phyloP scores from a whole-genome alignment of 2,113 vertebrate species.

The Murina feae region DNA sequence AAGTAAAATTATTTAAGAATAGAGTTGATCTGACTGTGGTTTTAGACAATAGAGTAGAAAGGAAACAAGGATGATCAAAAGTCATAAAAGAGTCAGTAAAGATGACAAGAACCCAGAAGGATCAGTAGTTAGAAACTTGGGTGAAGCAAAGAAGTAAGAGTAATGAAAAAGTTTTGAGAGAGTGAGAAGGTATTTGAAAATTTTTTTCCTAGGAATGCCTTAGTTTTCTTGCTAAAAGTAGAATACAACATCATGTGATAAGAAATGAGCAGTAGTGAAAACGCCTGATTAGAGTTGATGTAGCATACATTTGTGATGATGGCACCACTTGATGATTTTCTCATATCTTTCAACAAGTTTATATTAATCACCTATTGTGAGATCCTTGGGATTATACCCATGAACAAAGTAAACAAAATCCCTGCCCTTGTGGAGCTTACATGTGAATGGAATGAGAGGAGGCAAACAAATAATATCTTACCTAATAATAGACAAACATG shows the following conservation, averaged over 20 bases:
- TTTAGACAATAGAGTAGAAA: background rate
- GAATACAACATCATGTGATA: background rate
- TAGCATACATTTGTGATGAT: background rate
- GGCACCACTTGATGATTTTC: background rate
- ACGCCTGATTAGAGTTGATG: background rate
- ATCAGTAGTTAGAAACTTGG: background rate
- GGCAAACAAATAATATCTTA: background rate
- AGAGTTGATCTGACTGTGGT: background rate
- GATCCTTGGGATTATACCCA: background rate
- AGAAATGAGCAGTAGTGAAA: background rate
- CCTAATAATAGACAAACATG: too few relatives aligned
- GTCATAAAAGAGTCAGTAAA: background rate
- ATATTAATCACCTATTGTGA: background rate
- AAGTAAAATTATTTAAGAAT: background rate
- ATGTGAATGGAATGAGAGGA: background rate
- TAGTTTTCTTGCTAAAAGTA: background rate
- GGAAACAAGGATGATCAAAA: background rate
- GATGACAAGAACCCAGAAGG: background rate
- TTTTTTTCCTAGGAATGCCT: background rate
- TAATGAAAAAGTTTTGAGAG: background rate
- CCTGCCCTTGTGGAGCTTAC: background rate
- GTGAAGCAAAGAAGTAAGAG: background rate
- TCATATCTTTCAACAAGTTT: background rate
- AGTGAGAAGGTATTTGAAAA: conserved; percentile 20
- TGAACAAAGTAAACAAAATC: conserved; percentile 11